Evolutionary conservation across 2,888 invertebrate genomes (phyloP).

Genomic region (Lepidonotus clava): DNA sequence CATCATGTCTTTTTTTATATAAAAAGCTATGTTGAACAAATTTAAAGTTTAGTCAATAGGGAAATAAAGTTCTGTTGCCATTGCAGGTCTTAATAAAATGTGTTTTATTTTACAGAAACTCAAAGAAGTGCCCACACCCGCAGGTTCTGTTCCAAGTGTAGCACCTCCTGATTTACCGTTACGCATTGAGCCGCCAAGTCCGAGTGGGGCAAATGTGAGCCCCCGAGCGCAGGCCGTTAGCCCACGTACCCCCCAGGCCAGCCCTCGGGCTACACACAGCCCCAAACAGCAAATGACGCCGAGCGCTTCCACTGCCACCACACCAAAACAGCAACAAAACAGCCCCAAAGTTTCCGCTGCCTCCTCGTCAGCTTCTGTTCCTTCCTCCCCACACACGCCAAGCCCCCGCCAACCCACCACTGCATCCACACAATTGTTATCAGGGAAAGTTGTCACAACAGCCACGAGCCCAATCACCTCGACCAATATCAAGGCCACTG

Average conservation of each 20-base stretch:
- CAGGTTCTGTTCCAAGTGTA: neutral
- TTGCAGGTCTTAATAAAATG: too few species aligned
- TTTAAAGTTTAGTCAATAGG: too few species aligned
- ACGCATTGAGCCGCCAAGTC: constrained; percentile 51
- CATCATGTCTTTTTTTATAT: too few species aligned
- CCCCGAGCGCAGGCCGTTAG: constrained; percentile 48
- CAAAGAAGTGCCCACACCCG: constrained; percentile 45
- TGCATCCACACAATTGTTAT: neutral
- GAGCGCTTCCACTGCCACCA: neutral
- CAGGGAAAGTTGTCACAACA: neutral
- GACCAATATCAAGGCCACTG: neutral
- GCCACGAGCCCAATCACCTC: neutral
- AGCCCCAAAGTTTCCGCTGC: constrained; percentile 11
- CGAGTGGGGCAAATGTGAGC: constrained; percentile 23
- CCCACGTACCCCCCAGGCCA: constrained; percentile 49
- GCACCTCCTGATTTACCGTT: constrained; percentile 41
- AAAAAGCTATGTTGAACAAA: too few species aligned
- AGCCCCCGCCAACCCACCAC: neutral
- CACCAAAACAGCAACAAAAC: constrained; percentile 2
- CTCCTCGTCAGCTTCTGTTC: neutral
- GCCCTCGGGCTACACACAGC: constrained; percentile 7
- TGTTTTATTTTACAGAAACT: constrained; percentile 54
- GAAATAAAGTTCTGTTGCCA: too few species aligned
- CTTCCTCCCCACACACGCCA: neutral
- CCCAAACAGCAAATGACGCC: too few species aligned